Base-by-base conservation (phyloP, 30 jellyfish, hydroid and myxozoan genomes). In the Aurelia coerulea region DNA sequence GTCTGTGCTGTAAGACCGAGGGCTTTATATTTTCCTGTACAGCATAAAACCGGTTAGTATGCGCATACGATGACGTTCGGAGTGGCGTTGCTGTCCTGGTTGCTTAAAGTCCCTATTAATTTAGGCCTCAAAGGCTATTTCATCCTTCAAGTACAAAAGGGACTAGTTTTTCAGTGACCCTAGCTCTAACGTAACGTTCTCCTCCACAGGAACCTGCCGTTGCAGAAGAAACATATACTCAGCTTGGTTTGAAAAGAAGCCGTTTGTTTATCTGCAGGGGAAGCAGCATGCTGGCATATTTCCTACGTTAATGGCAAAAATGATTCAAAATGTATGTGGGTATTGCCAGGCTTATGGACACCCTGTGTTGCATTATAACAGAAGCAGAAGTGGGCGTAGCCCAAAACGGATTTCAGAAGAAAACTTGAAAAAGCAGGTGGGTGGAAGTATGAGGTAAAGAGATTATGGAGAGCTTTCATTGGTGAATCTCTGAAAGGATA, bases 171-270 rank as follows among this genome's bases (percentile, higher is more conserved):
- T 46, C 56, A 46, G 56, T 46, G 14, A 14, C 56, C 8, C 56
- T 46, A 7, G 8, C 56, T 8, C 14, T 7, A 9, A 46, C 14
- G 56, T 33, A 3, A 5, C 13, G 8, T 52, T 75, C 12, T 54
- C 52, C 17, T 51, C 59, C 75, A 13, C 56, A 90, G 97, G 83
- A 15, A 81, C 97, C n/a, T 90, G 97, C 50, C 83, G 80, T 13
- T 89, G 92, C 74, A 79, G 84, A 16, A 31, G 34, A 31, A 75
- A 53, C 35, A 76, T 90, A 46, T 90, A 90, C 52, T 67, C 85
- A 7, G 78, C 97, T 3, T 90, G 97, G 97, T 90, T 17, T 67
- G 86, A 81, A 46, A 65, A 66, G 18, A 76, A 86, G 63, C 92
- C 92, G 1, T 89, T 72, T 65, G 69, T 79, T n/a, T 15, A 37